A percentile compares a stretch with the other conserved stretches of the same genome.
phyloP scores from a whole-genome alignment of 1,140 invertebrate species.

The Euwallacea fornicatus region DNA sequence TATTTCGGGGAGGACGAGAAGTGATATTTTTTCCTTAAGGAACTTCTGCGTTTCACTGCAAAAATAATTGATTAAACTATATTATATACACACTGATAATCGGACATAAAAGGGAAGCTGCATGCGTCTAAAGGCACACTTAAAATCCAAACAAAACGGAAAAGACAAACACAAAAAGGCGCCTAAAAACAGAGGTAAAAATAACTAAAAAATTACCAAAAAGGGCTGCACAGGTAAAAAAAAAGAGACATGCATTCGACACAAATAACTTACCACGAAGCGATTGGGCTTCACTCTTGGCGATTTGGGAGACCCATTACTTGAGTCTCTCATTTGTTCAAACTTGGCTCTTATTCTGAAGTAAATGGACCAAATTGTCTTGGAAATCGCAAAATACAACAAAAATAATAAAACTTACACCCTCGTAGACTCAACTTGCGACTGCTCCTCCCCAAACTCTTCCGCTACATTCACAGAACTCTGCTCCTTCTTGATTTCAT shows the following conservation, averaged over 20 bases:
- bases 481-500: slow-evolving; percentile 62
- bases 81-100: too few species aligned
- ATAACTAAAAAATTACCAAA: too few species aligned
- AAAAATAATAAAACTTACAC: slow-evolving; percentile 50
- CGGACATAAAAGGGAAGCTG: too few species aligned
- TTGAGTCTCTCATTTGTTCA: slow-evolving; percentile 72
- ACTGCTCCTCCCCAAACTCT: slow-evolving; percentile 59
- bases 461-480: slow-evolving; percentile 52
- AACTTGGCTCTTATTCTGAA: slow-evolving; percentile 78
- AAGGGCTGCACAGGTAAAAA: not conserved
- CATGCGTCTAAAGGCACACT: too few species aligned
- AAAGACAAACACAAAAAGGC: slow-evolving; percentile 7
- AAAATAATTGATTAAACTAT: too few species aligned
- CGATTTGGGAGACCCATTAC: slow-evolving; percentile 56
- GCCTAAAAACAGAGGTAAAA: not conserved
- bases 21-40: too few species aligned
- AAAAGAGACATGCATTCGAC: slow-evolving; percentile 11
- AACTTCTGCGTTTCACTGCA: too few species aligned
- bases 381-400: not conserved
- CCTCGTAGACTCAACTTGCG: slow-evolving; percentile 75
- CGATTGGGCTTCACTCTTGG: slow-evolving; percentile 74
- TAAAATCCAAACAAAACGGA: not conserved
- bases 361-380: not conserved
- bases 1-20: too few species aligned
- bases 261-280: slow-evolving; percentile 75